Percentiles rank a stretch among this genome's conserved stretches.
phyloP scores from a whole-genome alignment of 2,888 invertebrate species.

The Eilema griseolum region DNA sequence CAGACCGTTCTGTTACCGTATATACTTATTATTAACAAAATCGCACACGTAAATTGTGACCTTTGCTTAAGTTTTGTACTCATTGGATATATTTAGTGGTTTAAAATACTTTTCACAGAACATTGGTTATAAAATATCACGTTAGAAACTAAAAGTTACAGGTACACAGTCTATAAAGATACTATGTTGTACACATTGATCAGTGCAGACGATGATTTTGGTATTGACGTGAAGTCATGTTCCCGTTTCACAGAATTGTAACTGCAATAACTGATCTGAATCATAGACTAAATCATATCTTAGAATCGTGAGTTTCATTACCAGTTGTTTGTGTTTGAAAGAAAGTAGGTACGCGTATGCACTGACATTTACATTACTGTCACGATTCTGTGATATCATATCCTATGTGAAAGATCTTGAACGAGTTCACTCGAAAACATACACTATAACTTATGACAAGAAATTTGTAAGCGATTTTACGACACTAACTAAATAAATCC shows the following conservation, averaged over 20 bases:
- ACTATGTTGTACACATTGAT: not conserved
- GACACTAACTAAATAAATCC: not conserved
- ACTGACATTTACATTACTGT: conserved; percentile 21
- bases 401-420: not conserved
- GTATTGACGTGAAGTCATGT: conserved; percentile 34
- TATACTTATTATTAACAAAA: no score
- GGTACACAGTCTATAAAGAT: not conserved
- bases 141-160: not conserved
- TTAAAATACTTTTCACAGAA: no score
- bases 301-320: conserved; percentile 16
- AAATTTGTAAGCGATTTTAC: not conserved
- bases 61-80: no score
- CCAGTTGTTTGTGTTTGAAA: conserved; percentile 8
- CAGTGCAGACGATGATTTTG: conserved; percentile 37
- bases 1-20: not conserved
- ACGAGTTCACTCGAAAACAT: not conserved
- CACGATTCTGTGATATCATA: conserved; percentile 31
- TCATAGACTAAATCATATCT: conserved; percentile 10
- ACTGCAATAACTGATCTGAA: conserved; percentile 13
- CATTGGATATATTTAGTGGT: no score
- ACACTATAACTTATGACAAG: no score
- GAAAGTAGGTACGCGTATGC: conserved; percentile 22
- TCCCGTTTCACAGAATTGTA: conserved; percentile 23
- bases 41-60: no score
- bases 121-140: no score